Percentiles rank a stretch among this genome's conserved stretches.
Conservation (phyloP, 2,797 vertebrate genomes). For the Pipistrellus pipistrellus region DNA sequence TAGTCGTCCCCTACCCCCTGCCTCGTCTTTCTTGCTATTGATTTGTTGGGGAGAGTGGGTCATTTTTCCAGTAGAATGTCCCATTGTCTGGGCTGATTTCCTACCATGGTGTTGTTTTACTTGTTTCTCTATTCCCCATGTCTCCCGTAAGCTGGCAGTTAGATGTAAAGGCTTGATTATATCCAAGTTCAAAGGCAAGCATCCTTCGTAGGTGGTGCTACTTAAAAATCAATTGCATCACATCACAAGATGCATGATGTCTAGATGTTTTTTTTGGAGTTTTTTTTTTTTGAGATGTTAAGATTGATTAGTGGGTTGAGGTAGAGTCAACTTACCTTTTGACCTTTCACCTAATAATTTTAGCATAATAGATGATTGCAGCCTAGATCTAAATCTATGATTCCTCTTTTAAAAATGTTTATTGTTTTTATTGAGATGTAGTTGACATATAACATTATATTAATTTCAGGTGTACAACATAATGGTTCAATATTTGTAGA, state of each 20-base stretch:
- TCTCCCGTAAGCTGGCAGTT: not conserved
- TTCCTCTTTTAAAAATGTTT: not conserved
- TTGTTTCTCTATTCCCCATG: not conserved
- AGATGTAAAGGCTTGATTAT: slow-evolving; percentile 17
- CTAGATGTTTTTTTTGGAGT: not conserved
- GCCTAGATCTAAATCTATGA: not conserved
- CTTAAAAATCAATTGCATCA: not conserved
- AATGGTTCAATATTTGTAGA: not conserved
- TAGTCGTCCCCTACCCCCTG: no score
- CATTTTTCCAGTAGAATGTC: not conserved
- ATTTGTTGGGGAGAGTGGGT: slow-evolving; percentile 7
- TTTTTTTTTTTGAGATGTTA: slow-evolving; percentile 16
- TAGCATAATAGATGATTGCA: not conserved
- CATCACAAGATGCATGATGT: not conserved
- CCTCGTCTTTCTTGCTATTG: not conserved
- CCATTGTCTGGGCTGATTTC: not conserved
- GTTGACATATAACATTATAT: not conserved
- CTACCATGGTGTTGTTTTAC: not conserved
- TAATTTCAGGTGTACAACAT: not conserved
- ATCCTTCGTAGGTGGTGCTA: not conserved
- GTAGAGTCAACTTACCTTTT: not conserved
- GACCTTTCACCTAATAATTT: slow-evolving; percentile 11
- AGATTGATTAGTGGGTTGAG: not conserved
- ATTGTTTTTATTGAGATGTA: not conserved
- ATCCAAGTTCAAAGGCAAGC: not conserved